Evolutionary conservation across 1,140 invertebrate species (phyloP).

Genomic region (Cydia amplana): DNA sequence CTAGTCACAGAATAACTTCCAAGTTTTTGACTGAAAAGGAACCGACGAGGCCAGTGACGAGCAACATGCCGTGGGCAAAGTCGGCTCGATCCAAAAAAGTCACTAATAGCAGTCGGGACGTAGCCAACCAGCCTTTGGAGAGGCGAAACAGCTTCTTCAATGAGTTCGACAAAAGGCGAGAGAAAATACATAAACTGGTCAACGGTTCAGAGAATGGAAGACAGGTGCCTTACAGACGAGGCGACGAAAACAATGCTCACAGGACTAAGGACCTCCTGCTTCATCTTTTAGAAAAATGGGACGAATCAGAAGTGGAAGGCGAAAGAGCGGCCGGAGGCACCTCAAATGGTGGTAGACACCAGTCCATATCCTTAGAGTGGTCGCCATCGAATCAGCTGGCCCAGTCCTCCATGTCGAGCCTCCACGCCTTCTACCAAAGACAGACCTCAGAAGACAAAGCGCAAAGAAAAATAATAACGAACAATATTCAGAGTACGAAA

Average conservation of each 20-base stretch:
- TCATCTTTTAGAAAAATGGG: slow-evolving; percentile 87
- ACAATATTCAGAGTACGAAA: slow-evolving; percentile 53
- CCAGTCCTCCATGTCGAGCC: slow-evolving; percentile 82
- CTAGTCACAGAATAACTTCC: slow-evolving; percentile 62
- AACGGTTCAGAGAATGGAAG: slow-evolving; percentile 64
- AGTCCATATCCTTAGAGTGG: slow-evolving; percentile 81
- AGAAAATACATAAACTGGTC: slow-evolving; percentile 73
- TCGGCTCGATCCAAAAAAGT: slow-evolving; percentile 80
- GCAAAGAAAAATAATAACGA: slow-evolving; percentile 71
- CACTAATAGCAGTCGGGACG: slow-evolving; percentile 82
- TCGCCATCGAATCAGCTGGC: slow-evolving; percentile 78
- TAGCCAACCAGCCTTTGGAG: slow-evolving; percentile 81
- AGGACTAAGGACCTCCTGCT: slow-evolving; percentile 86
- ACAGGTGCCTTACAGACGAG: slow-evolving; percentile 72
- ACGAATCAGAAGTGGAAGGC: slow-evolving; percentile 78
- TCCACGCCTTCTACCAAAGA: slow-evolving; percentile 84
- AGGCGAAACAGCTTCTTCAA: slow-evolving; percentile 80
- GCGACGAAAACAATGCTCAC: slow-evolving; percentile 80
- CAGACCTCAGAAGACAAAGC: slow-evolving; percentile 81
- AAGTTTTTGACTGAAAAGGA: slow-evolving; percentile 66
- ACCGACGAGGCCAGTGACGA: slow-evolving; percentile 66
- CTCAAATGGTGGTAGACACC: slow-evolving; percentile 74
- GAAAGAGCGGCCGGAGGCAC: slow-evolving; percentile 70
- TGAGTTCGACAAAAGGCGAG: slow-evolving; percentile 75
- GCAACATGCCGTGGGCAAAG: slow-evolving; percentile 80